Percentiles rank a stretch among this genome's conserved stretches.
Conservation (phyloP, 1,140 invertebrate genomes). For the Pseudomyrmex concolor region DNA sequence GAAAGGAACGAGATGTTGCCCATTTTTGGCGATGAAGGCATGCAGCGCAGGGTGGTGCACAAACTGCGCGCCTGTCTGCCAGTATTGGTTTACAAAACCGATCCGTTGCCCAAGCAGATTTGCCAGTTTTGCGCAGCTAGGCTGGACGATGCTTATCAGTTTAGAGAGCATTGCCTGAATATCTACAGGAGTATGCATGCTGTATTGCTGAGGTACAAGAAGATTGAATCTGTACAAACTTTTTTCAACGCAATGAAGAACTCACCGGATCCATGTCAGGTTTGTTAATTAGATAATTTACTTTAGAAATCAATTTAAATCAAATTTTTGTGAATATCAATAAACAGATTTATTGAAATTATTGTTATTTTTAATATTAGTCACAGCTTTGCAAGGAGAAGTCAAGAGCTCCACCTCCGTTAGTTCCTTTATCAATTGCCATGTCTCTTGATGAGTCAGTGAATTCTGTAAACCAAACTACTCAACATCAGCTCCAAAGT, state of each 20-base stretch:
- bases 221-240: conserved; percentile 74
- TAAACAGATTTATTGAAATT: neutral
- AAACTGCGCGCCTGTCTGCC: conserved; percentile 79
- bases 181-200: conserved; percentile 78
- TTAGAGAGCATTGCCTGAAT: conserved; percentile 77
- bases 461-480: conserved; percentile 27
- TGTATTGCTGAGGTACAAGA: conserved; percentile 67
- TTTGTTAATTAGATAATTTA: conserved; percentile 35
- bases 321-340: neutral
- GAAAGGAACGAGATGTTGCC: conserved; percentile 78
- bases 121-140: conserved; percentile 81
- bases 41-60: conserved; percentile 76
- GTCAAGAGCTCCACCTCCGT: conserved; percentile 78
- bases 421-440: conserved; percentile 76
- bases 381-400: conserved; percentile 78
- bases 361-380: conserved; percentile 58
- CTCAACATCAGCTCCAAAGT: conserved; percentile 43
- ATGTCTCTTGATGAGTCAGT: conserved; percentile 65
- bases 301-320: neutral
- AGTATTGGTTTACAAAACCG: conserved; percentile 79
- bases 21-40: conserved; percentile 78
- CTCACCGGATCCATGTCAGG: conserved; percentile 80
- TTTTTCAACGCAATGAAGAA: conserved; percentile 79
- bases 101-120: conserved; percentile 80
- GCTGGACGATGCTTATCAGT: conserved; percentile 78